These are phyloP conservation scores for Meiosimyza platycephala DNA, from an alignment of 2,888 invertebrate genomes.

Conservation along the genomic window DNA sequence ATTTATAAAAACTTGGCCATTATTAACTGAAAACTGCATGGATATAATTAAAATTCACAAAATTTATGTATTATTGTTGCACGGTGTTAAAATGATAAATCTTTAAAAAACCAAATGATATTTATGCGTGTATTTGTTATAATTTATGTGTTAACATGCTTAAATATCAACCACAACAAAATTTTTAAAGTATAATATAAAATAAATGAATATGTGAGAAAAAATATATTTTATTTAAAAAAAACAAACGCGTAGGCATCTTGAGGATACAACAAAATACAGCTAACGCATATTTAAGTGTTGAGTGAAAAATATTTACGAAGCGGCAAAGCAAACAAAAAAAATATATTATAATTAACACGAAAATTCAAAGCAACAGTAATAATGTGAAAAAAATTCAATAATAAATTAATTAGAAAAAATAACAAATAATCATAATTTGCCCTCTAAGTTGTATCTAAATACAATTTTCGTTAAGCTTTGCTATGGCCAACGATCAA, in stretches of 20 bases:
- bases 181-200: too few species aligned
- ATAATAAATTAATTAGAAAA: background rate
- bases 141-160: background rate
- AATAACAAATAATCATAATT: background rate
- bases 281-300: background rate
- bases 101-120: background rate
- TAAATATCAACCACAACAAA: background rate
- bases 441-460: constrained; percentile 2
- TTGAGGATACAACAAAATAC: background rate
- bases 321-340: background rate
- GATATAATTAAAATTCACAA: too few species aligned
- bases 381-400: background rate
- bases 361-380: background rate
- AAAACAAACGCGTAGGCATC: too few species aligned
- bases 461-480: constrained; percentile 10
- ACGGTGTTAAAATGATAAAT: too few species aligned
- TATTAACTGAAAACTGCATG: too few species aligned
- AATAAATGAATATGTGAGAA: too few species aligned
- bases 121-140: background rate
- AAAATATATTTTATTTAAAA: too few species aligned
- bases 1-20: too few species aligned
- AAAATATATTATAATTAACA: background rate
- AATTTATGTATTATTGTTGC: too few species aligned
- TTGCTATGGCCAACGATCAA: background rate
- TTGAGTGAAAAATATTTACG: background rate